Evolutionary conservation across 2,888 invertebrate genomes (phyloP), one percentile per base, ranked within the genome.

Genomic region (Trissonchulus sp.): DNA sequence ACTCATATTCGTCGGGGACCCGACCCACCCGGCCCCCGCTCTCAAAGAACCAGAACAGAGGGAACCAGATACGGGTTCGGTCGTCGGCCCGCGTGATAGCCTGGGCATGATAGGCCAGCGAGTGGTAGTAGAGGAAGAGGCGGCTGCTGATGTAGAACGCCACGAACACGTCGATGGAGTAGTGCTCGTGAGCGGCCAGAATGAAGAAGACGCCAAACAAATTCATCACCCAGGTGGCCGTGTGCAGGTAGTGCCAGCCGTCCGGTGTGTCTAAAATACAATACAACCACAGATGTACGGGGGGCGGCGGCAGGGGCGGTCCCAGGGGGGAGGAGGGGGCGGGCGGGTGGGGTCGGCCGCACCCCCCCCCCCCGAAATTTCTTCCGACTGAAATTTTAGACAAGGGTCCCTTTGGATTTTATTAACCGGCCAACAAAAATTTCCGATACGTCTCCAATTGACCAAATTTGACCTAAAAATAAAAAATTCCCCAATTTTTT

Each of bases 141-240:
- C 99, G 90, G 74, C 96, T 96, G 34, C 94, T 93, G 84, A 99
- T 96, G 88, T 99, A 99, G 87, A 99, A 99, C 23, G 98, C 99
- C 77, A 99, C 94, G 87, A 99, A 99, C 75, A 99, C 97, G 86
- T 99, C 99, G 80, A 99, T 99, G 77, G 96, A 97, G 87, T 99
- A 99, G 87, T 99, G 99, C 87, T 99, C 99, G 86, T 99, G 99
- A 35, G 96, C 98, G 38, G 98, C 97, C 80, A 99, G 88, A 83
- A 99, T 98, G 88, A 99, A 98, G 88, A 99, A 99, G 82, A 99
- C 93, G 68, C 97, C 99, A 87, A 99, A 99, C 90, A 98, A 93
- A 85, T 99, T 99, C 87, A 97, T 90, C 84, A 98, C 91, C 99
- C 99, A 99, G 38, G 96, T 93, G 80, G 93, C 89, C 65, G 95